phyloP scores from a whole-genome alignment of 2,888 invertebrate species.

The Ectropis crepuscularia region DNA sequence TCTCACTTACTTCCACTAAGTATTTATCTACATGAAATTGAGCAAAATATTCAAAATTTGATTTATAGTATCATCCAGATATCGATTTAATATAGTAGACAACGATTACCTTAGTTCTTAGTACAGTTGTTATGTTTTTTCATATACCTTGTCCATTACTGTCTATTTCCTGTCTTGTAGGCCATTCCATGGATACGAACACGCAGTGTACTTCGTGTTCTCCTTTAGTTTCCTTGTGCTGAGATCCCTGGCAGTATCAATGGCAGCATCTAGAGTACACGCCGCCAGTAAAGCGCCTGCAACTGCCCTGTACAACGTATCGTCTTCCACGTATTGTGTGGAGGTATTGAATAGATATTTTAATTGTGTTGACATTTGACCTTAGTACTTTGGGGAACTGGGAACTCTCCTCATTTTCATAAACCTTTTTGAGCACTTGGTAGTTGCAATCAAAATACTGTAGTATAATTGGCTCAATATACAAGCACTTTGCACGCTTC shows the following conservation, averaged over 20 bases:
- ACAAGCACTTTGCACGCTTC: too few species aligned
- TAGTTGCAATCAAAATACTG: too few species aligned
- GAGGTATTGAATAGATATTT: constrained; percentile 73
- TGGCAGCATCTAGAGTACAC: constrained; percentile 83
- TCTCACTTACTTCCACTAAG: too few species aligned
- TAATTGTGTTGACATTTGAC: neutral
- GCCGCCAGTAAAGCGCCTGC: constrained; percentile 82
- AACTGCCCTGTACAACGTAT: constrained; percentile 84
- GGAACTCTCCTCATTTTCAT: too few species aligned
- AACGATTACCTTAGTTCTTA: too few species aligned
- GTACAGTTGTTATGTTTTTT: neutral
- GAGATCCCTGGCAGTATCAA: constrained; percentile 84
- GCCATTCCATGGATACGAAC: constrained; percentile 70
- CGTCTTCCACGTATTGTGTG: constrained; percentile 82
- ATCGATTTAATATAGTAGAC: too few species aligned
- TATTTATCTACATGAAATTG: too few species aligned
- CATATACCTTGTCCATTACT: constrained; percentile 1
- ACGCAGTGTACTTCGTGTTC: constrained; percentile 86
- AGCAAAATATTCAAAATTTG: too few species aligned
- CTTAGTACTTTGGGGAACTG: too few species aligned
- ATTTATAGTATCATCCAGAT: too few species aligned
- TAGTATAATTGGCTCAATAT: too few species aligned
- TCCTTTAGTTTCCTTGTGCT: constrained; percentile 87
- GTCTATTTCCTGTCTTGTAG: constrained; percentile 48
- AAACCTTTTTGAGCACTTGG: too few species aligned